Percentiles rank a stretch among this genome's conserved stretches.
These are phyloP conservation scores for Lethenteron camtschaticum DNA, from an alignment of 2,113 vertebrate species.

Conservation along the genomic window DNA sequence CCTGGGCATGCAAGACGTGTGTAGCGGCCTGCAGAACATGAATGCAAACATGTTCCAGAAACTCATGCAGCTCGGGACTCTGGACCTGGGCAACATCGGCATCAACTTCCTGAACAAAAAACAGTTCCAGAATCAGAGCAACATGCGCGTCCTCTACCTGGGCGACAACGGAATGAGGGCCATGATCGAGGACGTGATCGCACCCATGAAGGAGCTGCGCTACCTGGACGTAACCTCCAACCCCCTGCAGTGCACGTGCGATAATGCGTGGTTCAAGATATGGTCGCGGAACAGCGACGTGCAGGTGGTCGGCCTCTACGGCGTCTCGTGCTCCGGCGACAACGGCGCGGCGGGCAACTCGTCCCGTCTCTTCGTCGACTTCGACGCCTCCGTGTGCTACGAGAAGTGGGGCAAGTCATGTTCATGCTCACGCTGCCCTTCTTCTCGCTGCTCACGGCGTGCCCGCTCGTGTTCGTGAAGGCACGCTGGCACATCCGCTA, in stretches of 20 bases:
- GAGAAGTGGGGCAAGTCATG: not conserved
- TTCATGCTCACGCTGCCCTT: conserved; percentile 17
- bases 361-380: not conserved
- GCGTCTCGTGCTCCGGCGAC: conserved; percentile 15
- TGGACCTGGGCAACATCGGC: conserved; percentile 32
- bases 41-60: conserved; percentile 40
- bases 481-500: conserved; percentile 42
- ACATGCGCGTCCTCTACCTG: conserved; percentile 20
- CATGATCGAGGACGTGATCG: conserved; percentile 18
- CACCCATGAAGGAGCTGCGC: conserved; percentile 22
- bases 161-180: conserved; percentile 34
- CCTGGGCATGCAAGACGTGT: conserved; percentile 28
- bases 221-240: conserved; percentile 41
- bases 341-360: no score
- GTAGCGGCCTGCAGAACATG: conserved; percentile 21
- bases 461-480: conserved; percentile 29
- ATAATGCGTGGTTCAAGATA: conserved; percentile 18
- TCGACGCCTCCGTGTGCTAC: conserved; percentile 1
- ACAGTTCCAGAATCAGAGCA: conserved; percentile 40
- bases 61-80: conserved; percentile 21
- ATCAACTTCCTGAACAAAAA: conserved; percentile 28
- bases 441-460: conserved; percentile 19
- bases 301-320: conserved; percentile 34
- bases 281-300: conserved; percentile 15
- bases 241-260: conserved; percentile 37